Evolutionary conservation across 2,797 vertebrate species (phyloP).

Genomic region (Toxotes lorentzi): DNA sequence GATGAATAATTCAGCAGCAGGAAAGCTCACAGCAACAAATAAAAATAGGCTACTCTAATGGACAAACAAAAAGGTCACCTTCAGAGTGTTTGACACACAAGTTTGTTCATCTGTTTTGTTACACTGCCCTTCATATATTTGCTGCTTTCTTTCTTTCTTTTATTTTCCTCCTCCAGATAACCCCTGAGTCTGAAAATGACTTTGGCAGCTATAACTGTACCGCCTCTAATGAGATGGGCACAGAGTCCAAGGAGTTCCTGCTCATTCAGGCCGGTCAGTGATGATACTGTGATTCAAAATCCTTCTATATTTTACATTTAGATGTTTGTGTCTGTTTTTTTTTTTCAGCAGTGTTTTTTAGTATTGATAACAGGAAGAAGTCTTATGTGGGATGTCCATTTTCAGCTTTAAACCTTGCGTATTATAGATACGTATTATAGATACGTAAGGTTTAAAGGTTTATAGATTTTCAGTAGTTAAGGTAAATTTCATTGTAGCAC

Average conservation of each 20-base stretch:
- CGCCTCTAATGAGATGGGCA: constrained; percentile 95
- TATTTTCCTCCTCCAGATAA: constrained; percentile 85
- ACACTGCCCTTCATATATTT: constrained; percentile 57
- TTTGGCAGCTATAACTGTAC: constrained; percentile 99
- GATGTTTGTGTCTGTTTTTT: neutral
- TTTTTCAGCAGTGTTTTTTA: neutral
- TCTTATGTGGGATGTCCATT: neutral
- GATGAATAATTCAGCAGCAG: constrained; percentile 82
- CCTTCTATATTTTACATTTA: neutral
- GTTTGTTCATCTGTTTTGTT: constrained; percentile 63
- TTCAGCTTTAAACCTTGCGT: neutral
- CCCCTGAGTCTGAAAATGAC: constrained; percentile 95
- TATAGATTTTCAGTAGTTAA: neutral
- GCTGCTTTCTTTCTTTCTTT: constrained; percentile 14
- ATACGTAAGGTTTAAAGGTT: too few species aligned
- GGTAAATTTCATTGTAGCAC: constrained; percentile 7
- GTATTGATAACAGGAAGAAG: neutral
- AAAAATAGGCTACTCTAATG: constrained; percentile 81
- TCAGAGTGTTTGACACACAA: constrained; percentile 63
- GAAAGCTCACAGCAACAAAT: constrained; percentile 70
- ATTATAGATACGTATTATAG: neutral
- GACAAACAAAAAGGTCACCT: constrained; percentile 76
- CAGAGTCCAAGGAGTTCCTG: constrained; percentile 97
- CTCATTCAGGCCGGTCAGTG: constrained; percentile 97
- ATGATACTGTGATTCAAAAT: constrained; percentile 9